Evolutionary conservation across 2,797 vertebrate genomes (phyloP), one percentile per base, ranked within the genome.

Genomic region (Tympanoctomys barrerae): DNA sequence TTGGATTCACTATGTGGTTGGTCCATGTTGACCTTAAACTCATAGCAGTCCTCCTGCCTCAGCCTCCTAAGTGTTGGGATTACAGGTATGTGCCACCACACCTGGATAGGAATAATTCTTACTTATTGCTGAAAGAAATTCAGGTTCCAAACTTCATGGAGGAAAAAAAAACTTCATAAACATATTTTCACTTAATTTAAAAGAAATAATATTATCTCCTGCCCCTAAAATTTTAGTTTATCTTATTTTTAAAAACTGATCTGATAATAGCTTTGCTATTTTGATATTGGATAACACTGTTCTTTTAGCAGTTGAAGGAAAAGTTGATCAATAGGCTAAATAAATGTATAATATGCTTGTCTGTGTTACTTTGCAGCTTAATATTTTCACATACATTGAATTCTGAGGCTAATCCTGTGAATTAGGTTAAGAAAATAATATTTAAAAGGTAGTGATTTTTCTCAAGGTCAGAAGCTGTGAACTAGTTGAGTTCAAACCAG

Each of bases 381-480:
- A 21, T 86, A 36, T 89, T 88, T 95, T 85, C 78, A 59, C 0
- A 18, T 49, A 39, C 33, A 70, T 2, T 84, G 19, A 31, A 52
- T 78, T 84, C 54, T 77, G 81, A 82, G 87, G 61, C 82, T 24
- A 39, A 81, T 57, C 85, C 28, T 61, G 4, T 54, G 62, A 93
- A 18, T 70, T 64, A 70, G n/a, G 77, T 79, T 92, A 52, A 93
- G 36, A 78, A 86, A 79, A 77, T 70, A 52, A 70, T 87, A 33
- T 84, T 95, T 86, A 71, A 68, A 91, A 90, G 77, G 73, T 91
- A 88, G 90, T 84, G 54, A 89, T 77, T 95, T 96, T 66, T 78
- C 79, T 93, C 54, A 80, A 93, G 87, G 54, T 95, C 73, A 85
- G 68, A 88, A 95, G 68, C 64, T 39, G n/a, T 68, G 18, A 88